Evolutionary conservation across 2,113 vertebrate species (phyloP), one percentile per base, ranked within the genome.

Genomic region (Alces alces): DNA sequence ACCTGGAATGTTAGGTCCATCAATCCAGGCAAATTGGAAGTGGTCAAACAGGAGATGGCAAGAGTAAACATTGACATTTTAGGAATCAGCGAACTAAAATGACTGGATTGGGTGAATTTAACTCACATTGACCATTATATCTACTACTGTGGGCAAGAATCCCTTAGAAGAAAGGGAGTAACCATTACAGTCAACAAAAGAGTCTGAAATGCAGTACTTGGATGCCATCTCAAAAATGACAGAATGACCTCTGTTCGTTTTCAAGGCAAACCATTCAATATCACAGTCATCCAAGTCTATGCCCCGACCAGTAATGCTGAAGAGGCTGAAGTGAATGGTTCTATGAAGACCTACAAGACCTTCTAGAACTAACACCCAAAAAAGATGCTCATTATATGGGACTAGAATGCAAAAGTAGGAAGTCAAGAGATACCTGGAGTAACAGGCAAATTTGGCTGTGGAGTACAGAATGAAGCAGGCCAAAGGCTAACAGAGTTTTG

Each of bases 241-340:
- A 66, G 16, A n/a, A 66, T 66, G 64, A 66, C n/a, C 30, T 64
- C 33, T 19, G 61, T n/a, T 66, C 2, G 16, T 19, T 66, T 66
- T 33, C 64, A 66, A 66, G 64, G 33, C 33, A 66, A 66, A 66
- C 33, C 64, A 66, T 66, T 66, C 64, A n/a, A n/a, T 66, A 66
- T 66, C 33, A 66, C 7, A 66, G 16, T n/a, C n/a, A 66, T n/a
- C 8, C 33, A 66, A 66, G 64, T 66, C 64, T n/a, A n/a, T 66
- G 33, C 64, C 33, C 33, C 1, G 0, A n/a, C 7, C 0, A 4
- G 33, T 2, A 66, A 66, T 19, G 16, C 64, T 66, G 64, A n/a
- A n/a, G 64, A n/a, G n/a, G 33, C 64, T n/a, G 7, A 60, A 6
- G 11, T 60, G 27, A 66, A 66, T 3, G 19, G 33, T 19, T 66